Evolutionary conservation across 2,113 vertebrate genomes (phyloP).

Genomic region (Hiodon tergisus): DNA sequence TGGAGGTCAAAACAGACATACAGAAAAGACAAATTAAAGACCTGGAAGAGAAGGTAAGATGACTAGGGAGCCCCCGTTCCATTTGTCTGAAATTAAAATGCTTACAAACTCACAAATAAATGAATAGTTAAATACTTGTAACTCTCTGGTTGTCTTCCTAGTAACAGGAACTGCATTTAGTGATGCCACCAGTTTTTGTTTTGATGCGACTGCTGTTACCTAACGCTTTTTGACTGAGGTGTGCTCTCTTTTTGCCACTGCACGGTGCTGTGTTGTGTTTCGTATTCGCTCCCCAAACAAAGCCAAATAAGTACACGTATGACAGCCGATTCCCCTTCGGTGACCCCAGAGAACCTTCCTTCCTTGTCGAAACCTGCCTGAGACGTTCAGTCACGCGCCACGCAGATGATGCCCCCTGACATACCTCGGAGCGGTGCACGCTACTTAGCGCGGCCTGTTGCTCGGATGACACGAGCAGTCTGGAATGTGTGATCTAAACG

Average conservation of each 20-base stretch:
- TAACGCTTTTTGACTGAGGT: too few species aligned
- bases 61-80: too few species aligned
- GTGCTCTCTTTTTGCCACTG: too few species aligned
- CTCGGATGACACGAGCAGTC: background rate
- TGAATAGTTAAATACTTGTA: background rate
- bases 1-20: conserved; percentile 97
- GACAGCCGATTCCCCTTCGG: background rate
- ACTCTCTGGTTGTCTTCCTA: background rate
- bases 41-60: conserved; percentile 89
- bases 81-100: too few species aligned
- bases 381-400: background rate
- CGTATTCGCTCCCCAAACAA: too few species aligned
- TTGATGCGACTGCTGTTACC: too few species aligned
- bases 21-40: conserved; percentile 98
- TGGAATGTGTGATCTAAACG: background rate
- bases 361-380: background rate
- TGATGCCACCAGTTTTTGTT: too few species aligned
- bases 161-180: too few species aligned
- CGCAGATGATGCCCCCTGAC: background rate
- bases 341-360: background rate
- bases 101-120: too few species aligned
- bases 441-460: background rate
- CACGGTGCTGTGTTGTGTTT: too few species aligned
- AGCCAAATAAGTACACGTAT: background rate
- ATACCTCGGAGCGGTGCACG: background rate